Conservation (phyloP, 2,888 invertebrate genomes). For the Latrodectus elegans region DNA sequence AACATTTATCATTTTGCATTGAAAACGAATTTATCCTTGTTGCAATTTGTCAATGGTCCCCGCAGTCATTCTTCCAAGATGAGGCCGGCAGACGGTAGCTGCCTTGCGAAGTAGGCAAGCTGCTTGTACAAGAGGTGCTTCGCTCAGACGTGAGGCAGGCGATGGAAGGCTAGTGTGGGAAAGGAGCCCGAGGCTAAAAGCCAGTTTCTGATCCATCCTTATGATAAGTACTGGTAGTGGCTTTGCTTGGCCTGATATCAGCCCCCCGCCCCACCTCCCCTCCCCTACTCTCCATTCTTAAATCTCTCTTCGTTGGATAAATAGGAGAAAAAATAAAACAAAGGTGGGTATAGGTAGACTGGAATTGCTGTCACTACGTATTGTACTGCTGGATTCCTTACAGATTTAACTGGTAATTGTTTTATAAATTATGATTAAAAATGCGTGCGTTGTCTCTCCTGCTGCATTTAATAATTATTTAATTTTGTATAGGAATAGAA, state of each 20-base stretch:
- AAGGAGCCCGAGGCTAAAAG: slow-evolving; percentile 59
- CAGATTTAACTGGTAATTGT: slow-evolving; percentile 18
- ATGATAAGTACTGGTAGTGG: slow-evolving; percentile 52
- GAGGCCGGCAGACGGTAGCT: slow-evolving; percentile 63
- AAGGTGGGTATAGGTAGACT: slow-evolving; percentile 37
- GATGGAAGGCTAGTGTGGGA: slow-evolving; percentile 56
- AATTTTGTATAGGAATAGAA: too few species aligned
- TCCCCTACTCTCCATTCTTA: slow-evolving; percentile 19
- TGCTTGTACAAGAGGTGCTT: slow-evolving; percentile 33
- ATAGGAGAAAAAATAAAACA: slow-evolving; percentile 18
- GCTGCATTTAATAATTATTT: too few species aligned
- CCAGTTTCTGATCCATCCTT: slow-evolving; percentile 64
- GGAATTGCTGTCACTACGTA: slow-evolving; percentile 40
- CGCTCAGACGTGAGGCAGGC: slow-evolving; percentile 40
- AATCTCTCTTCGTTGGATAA: not conserved
- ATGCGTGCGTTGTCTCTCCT: too few species aligned
- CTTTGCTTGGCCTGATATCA: slow-evolving; percentile 11
- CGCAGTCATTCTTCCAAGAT: not conserved
- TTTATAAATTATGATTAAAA: slow-evolving; percentile 1
- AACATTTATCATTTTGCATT: not conserved
- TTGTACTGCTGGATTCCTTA: slow-evolving; percentile 6
- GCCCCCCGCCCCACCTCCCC: slow-evolving; percentile 20
- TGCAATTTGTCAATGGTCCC: slow-evolving; percentile 31
- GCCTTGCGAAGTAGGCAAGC: slow-evolving; percentile 60
- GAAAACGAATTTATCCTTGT: not conserved